Percentiles rank a stretch among this genome's conserved stretches.
phyloP scores from a whole-genome alignment of 2,888 invertebrate species.

The Tiphia femorata region DNA sequence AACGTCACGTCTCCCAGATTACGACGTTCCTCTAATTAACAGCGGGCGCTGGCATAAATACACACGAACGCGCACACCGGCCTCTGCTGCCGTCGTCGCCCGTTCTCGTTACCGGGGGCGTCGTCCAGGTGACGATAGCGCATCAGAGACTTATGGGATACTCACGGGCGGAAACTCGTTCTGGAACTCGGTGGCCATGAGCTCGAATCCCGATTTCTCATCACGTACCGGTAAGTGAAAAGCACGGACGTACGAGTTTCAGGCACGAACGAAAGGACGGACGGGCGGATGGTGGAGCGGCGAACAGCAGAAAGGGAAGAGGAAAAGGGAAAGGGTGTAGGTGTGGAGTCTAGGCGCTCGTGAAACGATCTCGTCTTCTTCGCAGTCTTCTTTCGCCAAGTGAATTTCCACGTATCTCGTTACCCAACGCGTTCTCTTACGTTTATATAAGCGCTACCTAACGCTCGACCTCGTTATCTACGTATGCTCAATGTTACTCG shows the following conservation, averaged over 20 bases:
- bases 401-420: background rate
- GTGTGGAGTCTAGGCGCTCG: constrained; percentile 5
- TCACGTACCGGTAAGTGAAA: constrained; percentile 47
- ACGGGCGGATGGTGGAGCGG: background rate
- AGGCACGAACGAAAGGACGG: background rate
- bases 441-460: too few relatives aligned
- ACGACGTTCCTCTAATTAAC: too few relatives aligned
- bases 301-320: background rate
- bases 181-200: constrained; percentile 8
- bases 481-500: too few relatives aligned
- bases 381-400: too few relatives aligned
- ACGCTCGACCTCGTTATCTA: too few relatives aligned
- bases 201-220: constrained; percentile 35
- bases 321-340: constrained; percentile 10
- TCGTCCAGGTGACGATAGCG: too few relatives aligned
- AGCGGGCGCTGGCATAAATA: too few relatives aligned
- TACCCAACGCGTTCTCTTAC: background rate
- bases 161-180: constrained; percentile 7
- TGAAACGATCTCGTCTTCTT: background rate
- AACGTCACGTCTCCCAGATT: too few relatives aligned
- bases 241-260: constrained; percentile 38
- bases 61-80: constrained; percentile 3
- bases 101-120: too few relatives aligned
- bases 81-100: too few relatives aligned
- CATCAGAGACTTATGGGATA: constrained; percentile 25